Conservation (phyloP, 2,888 invertebrate genomes). For the Platycnemis pennipes region DNA sequence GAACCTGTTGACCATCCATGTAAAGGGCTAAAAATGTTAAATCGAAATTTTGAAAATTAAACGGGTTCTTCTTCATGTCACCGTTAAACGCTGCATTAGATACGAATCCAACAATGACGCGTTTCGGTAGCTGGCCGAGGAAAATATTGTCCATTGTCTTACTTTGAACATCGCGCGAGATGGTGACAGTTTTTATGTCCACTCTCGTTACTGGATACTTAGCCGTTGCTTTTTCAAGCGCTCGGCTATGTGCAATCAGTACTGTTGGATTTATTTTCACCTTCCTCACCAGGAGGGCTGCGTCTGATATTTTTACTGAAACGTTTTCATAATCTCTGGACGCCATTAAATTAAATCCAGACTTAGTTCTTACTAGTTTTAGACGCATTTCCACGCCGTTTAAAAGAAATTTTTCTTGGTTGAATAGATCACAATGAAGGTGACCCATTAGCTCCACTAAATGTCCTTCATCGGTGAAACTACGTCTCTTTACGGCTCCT, state of each 20-base stretch:
- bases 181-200: conserved; percentile 69
- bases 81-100: conserved; percentile 70
- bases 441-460: conserved; percentile 57
- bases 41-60: conserved; percentile 73
- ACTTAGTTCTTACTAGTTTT: conserved; percentile 50
- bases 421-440: conserved; percentile 63
- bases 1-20: conserved; percentile 73
- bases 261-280: conserved; percentile 72
- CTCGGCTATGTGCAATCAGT: conserved; percentile 72
- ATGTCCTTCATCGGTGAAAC: not conserved
- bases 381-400: conserved; percentile 72
- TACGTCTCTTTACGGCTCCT: conserved; percentile 41
- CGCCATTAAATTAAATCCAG: conserved; percentile 39
- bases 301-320: conserved; percentile 72
- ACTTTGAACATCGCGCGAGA: conserved; percentile 72
- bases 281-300: conserved; percentile 72
- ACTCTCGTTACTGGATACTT: conserved; percentile 72
- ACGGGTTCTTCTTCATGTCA: conserved; percentile 72
- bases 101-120: conserved; percentile 75
- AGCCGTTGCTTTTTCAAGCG: conserved; percentile 71
- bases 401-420: conserved; percentile 68
- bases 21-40: conserved; percentile 70
- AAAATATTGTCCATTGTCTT: conserved; percentile 75
- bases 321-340: not conserved
- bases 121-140: conserved; percentile 74